Conservation (phyloP, 1,140 invertebrate genomes). For the Streblospio benedicti region DNA sequence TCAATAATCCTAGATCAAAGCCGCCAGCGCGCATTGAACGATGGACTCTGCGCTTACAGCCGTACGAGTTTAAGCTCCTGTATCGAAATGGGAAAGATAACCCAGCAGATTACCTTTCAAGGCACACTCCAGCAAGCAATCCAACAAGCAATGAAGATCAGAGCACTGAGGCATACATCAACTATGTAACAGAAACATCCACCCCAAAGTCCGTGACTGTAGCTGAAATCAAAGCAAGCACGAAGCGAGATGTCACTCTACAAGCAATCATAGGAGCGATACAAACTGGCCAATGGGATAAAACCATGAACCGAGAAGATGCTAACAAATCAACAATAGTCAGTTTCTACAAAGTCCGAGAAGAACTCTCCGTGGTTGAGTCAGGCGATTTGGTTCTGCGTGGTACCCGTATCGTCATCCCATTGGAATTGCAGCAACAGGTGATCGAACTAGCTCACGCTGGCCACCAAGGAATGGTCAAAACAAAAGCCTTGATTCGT, state of each 20-base stretch:
- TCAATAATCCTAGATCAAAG: conserved; percentile 18
- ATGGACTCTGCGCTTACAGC: conserved; percentile 1
- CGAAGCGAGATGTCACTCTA: not conserved
- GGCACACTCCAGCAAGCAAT: not conserved
- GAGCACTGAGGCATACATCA: not conserved
- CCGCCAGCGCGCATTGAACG: not conserved
- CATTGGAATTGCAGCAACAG: not conserved
- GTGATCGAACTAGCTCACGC: not conserved
- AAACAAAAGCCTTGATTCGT: not conserved
- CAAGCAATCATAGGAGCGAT: not conserved
- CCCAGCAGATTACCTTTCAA: conserved; percentile 1
- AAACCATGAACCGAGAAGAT: not conserved
- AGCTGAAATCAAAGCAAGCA: not conserved
- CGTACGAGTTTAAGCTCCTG: not conserved
- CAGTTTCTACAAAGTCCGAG: not conserved
- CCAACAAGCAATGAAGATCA: not conserved
- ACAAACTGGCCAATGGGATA: not conserved
- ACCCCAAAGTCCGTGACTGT: not conserved
- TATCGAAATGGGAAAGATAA: conserved; percentile 1
- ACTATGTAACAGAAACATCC: not conserved
- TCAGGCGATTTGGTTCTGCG: not conserved
- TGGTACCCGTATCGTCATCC: conserved; percentile 2
- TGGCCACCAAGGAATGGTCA: not conserved
- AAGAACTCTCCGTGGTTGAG: not conserved
- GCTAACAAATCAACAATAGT: not conserved